A percentile compares a stretch with the other conserved stretches of the same genome.
Evolutionary conservation across 2,888 invertebrate species (phyloP).

Genomic region (Aporophyla lueneburgensis): DNA sequence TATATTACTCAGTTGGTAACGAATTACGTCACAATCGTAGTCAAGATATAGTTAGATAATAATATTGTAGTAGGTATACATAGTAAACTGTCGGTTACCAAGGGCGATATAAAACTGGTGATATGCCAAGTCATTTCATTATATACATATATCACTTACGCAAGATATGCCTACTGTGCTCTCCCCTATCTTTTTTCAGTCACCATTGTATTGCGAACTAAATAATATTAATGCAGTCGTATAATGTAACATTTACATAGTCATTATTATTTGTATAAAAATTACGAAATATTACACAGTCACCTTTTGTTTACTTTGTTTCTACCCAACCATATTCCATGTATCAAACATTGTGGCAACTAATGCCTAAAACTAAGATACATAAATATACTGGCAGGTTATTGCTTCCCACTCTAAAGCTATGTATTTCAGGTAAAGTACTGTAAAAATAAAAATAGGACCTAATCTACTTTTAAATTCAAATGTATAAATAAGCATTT

Average conservation of each 20-base stretch:
- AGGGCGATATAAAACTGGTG: slow-evolving; percentile 64
- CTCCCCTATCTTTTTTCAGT: slow-evolving; percentile 25
- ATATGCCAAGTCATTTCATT: slow-evolving; percentile 64
- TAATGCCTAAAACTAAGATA: not conserved
- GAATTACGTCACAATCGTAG: slow-evolving; percentile 42
- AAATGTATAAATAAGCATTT: not conserved
- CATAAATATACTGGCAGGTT: not conserved
- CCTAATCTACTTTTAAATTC: not conserved
- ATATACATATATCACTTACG: slow-evolving; percentile 50
- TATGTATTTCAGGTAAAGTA: not conserved
- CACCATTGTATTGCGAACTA: not conserved
- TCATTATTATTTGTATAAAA: slow-evolving; percentile 8
- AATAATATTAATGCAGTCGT: not conserved
- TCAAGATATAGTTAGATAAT: slow-evolving; percentile 42
- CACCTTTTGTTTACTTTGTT: not conserved
- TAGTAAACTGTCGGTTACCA: slow-evolving; percentile 58
- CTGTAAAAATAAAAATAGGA: not conserved
- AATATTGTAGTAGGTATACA: slow-evolving; percentile 37
- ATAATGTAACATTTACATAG: not conserved
- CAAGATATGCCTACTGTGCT: slow-evolving; percentile 42
- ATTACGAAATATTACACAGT: not conserved
- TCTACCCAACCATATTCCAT: not conserved
- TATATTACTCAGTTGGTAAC: slow-evolving; percentile 32
- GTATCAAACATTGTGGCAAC: not conserved
- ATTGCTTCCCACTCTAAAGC: not conserved